Conservation (phyloP, 2,888 invertebrate genomes). For the Oxyteleia sp. region DNA sequence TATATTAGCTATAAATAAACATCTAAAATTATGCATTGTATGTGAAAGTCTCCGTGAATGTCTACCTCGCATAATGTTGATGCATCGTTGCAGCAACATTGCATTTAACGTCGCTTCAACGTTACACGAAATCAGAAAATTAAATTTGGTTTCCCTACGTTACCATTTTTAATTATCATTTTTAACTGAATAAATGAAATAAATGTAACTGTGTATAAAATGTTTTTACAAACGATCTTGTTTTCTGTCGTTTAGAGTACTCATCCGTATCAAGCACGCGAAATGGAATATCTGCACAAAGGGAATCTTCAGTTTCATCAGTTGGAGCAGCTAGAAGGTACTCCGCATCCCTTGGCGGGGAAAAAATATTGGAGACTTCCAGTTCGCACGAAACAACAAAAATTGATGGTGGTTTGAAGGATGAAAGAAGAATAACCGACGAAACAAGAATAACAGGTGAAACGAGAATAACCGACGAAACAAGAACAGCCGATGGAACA, state of each 20-base stretch:
- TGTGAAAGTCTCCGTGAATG: too few species aligned
- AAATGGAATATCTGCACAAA: constrained; percentile 83
- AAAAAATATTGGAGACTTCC: constrained; percentile 79
- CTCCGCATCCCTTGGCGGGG: constrained; percentile 77
- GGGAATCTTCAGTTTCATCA: constrained; percentile 81
- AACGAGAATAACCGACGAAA: constrained; percentile 32
- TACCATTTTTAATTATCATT: neutral
- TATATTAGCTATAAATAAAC: too few species aligned
- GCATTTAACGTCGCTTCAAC: too few species aligned
- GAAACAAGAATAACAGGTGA: constrained; percentile 28
- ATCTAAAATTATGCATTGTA: too few species aligned
- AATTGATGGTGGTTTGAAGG: constrained; percentile 56
- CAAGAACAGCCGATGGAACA: constrained; percentile 44
- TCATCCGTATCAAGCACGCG: constrained; percentile 86
- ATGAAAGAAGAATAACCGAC: neutral
- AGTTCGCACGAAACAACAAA: constrained; percentile 79
- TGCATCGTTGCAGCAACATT: too few species aligned
- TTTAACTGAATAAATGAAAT: too few species aligned
- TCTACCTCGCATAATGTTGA: too few species aligned
- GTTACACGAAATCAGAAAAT: too few species aligned
- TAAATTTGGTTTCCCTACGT: too few species aligned
- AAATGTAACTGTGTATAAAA: too few species aligned
- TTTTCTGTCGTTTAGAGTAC: constrained; percentile 81
- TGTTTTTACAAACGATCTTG: too few species aligned
- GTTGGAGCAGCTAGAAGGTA: constrained; percentile 76